phyloP scores from a whole-genome alignment of 2,113 vertebrate genomes.

The Ammodytes dubius region DNA sequence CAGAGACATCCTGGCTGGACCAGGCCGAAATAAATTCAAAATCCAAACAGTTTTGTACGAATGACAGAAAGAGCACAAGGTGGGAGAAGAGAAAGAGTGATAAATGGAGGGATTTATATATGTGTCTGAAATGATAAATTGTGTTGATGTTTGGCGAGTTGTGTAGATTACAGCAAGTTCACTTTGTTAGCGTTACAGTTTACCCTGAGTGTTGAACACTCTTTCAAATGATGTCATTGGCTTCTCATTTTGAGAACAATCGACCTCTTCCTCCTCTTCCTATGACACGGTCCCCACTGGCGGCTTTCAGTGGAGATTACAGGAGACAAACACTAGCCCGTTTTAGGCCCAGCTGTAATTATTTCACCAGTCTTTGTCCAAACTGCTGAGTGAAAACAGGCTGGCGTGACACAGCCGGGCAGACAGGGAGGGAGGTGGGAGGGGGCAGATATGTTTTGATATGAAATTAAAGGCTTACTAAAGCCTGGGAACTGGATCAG shows the following conservation, averaged over 20 bases:
- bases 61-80: no score
- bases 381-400: constrained; percentile 79
- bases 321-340: constrained; percentile 70
- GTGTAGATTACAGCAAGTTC: background rate
- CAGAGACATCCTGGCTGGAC: no score
- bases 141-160: no score
- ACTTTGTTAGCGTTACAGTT: constrained; percentile 2
- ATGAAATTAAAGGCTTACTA: constrained; percentile 79
- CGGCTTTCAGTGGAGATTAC: constrained; percentile 67
- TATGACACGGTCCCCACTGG: constrained; percentile 76
- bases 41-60: no score
- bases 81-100: no score
- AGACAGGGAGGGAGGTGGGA: constrained; percentile 51
- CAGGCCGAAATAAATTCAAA: no score
- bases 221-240: constrained; percentile 83
- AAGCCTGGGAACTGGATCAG: constrained; percentile 79
- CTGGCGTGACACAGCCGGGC: constrained; percentile 68
- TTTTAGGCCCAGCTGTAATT: constrained; percentile 79
- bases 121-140: no score
- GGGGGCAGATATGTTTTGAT: constrained; percentile 78
- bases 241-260: constrained; percentile 84
- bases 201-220: constrained; percentile 50
- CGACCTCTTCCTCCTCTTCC: constrained; percentile 83
- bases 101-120: no score
- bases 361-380: constrained; percentile 84